phyloP scores from a whole-genome alignment of 2,888 invertebrate species.

The Cantharis nigra region DNA sequence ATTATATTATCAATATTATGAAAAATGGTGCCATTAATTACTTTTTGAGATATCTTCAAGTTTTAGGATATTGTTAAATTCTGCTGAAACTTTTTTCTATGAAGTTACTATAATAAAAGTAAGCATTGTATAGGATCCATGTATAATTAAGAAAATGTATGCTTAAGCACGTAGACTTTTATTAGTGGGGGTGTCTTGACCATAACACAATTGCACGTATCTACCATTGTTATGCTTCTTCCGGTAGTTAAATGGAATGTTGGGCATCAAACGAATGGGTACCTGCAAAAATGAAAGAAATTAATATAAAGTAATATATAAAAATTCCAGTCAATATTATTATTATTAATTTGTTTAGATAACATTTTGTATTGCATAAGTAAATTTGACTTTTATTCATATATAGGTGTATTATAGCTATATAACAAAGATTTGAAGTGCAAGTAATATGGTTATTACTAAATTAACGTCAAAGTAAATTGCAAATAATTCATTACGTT shows the following conservation, averaged over 20 bases:
- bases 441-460: slow-evolving; percentile 16
- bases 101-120: slow-evolving; percentile 5
- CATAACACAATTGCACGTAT: slow-evolving; percentile 53
- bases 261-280: slow-evolving; percentile 8
- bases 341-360: neutral
- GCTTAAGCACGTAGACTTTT: slow-evolving; percentile 46
- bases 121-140: slow-evolving; percentile 40
- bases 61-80: neutral
- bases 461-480: slow-evolving; percentile 21
- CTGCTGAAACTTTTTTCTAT: neutral
- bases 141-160: slow-evolving; percentile 40
- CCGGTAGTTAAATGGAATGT: slow-evolving; percentile 45
- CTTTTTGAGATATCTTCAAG: neutral
- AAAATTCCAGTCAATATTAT: neutral
- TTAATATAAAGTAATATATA: neutral
- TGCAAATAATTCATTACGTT: slow-evolving; percentile 19
- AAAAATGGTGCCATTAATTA: neutral
- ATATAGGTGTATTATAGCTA: neutral
- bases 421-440: neutral
- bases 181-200: slow-evolving; percentile 43
- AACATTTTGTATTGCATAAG: neutral
- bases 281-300: slow-evolving; percentile 17
- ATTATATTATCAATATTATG: neutral
- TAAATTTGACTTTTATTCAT: neutral
- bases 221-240: slow-evolving; percentile 52